Percentiles rank a stretch among this genome's conserved stretches.
These are phyloP conservation scores for Tenualosa ilisha DNA, from an alignment of 2,797 vertebrate species.

Conservation along the genomic window DNA sequence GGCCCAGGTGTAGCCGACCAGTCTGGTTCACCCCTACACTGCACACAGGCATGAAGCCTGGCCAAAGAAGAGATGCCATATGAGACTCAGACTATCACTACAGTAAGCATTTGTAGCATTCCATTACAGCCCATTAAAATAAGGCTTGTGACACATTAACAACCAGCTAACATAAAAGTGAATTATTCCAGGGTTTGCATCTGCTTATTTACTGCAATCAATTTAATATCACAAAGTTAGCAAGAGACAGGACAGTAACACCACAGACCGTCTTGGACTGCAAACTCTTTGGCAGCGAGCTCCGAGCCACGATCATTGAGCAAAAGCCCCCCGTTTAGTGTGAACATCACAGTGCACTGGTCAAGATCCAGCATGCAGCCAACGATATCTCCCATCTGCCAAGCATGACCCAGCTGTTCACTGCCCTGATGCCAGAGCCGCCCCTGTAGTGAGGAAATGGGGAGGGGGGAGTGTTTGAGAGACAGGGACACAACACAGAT, in stretches of 20 bases:
- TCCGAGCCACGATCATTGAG: conserved; percentile 90
- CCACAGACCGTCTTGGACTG: conserved; percentile 81
- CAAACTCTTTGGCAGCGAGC: conserved; percentile 89
- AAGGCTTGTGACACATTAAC: not conserved
- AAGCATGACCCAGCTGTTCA: conserved; percentile 84
- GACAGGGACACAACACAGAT: not conserved
- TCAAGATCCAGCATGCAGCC: conserved; percentile 90
- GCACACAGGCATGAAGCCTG: conserved; percentile 90
- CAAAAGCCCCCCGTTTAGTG: conserved; percentile 89
- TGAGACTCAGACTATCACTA: not conserved
- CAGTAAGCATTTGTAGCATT: not conserved
- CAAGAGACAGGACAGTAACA: not conserved
- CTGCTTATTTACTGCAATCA: not conserved
- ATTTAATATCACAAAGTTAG: not conserved
- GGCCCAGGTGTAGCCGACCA: conserved; percentile 89
- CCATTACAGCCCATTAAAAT: not conserved
- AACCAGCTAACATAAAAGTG: not conserved
- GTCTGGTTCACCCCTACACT: conserved; percentile 87
- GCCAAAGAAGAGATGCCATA: not conserved
- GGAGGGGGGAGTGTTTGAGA: not conserved
- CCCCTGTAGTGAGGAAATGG: conserved; percentile 68
- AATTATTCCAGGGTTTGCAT: not conserved
- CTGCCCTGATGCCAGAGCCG: conserved; percentile 89
- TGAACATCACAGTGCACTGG: conserved; percentile 91
- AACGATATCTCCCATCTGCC: conserved; percentile 88